Percentiles rank a stretch among this genome's conserved stretches.
Conservation (phyloP, 2,113 vertebrate genomes). For the Strigops habroptila region DNA sequence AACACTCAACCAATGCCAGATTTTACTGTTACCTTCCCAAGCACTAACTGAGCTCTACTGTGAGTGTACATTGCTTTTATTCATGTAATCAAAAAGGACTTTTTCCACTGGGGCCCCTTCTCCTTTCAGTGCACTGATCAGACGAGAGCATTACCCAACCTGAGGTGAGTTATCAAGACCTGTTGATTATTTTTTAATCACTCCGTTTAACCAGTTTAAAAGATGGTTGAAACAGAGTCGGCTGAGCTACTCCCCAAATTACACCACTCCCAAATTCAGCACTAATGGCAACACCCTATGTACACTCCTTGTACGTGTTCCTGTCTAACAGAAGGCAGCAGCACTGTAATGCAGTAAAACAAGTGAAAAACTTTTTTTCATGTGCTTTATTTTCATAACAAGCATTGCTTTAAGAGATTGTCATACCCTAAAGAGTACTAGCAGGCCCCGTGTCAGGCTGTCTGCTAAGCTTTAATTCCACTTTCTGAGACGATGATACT, state of each 20-base stretch:
- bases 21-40: neutral
- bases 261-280: neutral
- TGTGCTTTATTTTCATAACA: neutral
- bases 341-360: neutral
- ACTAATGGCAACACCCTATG: neutral
- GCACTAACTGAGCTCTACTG: neutral
- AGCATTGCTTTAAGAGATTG: neutral
- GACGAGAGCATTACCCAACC: neutral
- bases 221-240: neutral
- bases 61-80: neutral
- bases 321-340: neutral
- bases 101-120: neutral
- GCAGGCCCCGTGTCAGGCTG: neutral
- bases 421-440: neutral
- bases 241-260: neutral
- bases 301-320: neutral
- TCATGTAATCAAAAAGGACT: neutral
- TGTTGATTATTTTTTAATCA: neutral
- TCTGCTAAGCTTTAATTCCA: neutral
- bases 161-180: neutral
- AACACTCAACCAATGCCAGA: neutral
- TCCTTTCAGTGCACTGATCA: neutral
- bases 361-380: neutral
- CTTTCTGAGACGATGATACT: neutral
- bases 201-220: neutral